phyloP scores from a whole-genome alignment of 2,113 vertebrate genomes.

The Pelecanus crispus region DNA sequence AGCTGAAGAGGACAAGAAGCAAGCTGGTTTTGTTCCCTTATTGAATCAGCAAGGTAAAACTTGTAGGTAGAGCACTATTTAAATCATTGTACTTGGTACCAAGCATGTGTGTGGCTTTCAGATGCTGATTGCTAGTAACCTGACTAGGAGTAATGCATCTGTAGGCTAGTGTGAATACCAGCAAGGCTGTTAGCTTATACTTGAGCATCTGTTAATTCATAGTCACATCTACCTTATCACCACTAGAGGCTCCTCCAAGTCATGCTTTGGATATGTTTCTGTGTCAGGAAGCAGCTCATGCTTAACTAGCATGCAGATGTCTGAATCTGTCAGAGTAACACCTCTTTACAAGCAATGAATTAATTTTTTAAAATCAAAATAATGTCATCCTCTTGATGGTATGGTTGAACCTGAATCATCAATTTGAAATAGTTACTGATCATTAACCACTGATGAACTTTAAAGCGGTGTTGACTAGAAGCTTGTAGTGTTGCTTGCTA shows the following conservation, averaged over 20 bases:
- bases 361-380: not conserved
- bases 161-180: not conserved
- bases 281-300: not conserved
- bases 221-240: constrained; percentile 15
- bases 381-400: not conserved
- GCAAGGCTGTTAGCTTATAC: not conserved
- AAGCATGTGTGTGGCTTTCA: not conserved
- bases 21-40: not conserved
- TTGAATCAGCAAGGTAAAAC: not conserved
- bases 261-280: not conserved
- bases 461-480: not conserved
- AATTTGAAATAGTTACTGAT: not conserved
- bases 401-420: not conserved
- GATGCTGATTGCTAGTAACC: not conserved
- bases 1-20: not conserved
- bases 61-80: not conserved
- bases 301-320: not conserved
- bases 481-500: not conserved
- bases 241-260: constrained; percentile 62
- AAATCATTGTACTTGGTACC: not conserved
- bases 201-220: not conserved
- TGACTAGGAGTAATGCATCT: not conserved
- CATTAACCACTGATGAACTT: not conserved
- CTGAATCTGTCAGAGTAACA: not conserved
- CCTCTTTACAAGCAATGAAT: not conserved